Evolutionary conservation across 2,113 vertebrate genomes (phyloP).

Genomic region (Serinus canaria): DNA sequence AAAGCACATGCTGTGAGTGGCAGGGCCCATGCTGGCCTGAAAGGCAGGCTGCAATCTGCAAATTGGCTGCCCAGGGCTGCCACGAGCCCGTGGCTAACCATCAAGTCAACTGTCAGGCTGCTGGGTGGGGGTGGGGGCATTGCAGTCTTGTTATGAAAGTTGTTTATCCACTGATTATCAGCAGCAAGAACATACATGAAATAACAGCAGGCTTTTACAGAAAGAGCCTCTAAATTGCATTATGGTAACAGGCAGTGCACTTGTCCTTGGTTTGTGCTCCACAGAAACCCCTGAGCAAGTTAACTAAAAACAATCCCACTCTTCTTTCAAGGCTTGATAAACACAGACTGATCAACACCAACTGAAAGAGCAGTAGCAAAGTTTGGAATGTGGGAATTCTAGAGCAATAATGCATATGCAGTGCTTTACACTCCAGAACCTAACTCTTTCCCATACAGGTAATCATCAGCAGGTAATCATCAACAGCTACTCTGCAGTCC

Average conservation of each 20-base stretch:
- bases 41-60: background rate
- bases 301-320: background rate
- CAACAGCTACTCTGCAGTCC: background rate
- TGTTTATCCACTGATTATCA: constrained; percentile 63
- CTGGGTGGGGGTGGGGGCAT: background rate
- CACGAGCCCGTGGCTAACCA: constrained; percentile 26
- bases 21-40: background rate
- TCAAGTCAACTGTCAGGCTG: constrained; percentile 38
- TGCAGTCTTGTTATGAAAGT: constrained; percentile 49
- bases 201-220: constrained; percentile 40
- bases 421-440: background rate
- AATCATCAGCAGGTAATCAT: background rate
- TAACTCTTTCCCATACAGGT: background rate
- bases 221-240: background rate
- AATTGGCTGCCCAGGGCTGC: background rate
- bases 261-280: background rate
- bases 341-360: background rate
- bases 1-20: background rate
- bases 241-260: background rate
- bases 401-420: background rate
- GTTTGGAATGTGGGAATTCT: background rate
- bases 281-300: background rate
- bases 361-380: background rate
- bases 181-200: background rate
- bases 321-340: background rate